Conservation (phyloP, 2,113 vertebrate species). For the Callocephalon fimbriatum region DNA sequence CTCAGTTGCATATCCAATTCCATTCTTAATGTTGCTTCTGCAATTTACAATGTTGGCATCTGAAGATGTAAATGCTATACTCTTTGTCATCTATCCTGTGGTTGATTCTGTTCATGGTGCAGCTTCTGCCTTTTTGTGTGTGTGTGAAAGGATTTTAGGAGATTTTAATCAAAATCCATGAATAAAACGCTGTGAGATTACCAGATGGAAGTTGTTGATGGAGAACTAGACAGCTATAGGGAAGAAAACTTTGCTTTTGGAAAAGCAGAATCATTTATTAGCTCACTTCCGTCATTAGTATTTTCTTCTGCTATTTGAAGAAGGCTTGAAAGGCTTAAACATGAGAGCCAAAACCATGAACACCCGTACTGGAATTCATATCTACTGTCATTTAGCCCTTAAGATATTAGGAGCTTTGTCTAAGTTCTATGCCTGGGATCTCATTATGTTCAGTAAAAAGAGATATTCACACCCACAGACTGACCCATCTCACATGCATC, state of each 20-base stretch:
- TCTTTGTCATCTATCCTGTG: neutral
- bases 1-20: conserved; percentile 13
- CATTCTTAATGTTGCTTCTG: neutral
- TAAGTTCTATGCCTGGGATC: neutral
- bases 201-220: neutral
- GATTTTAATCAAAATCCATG: neutral
- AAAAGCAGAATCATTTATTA: neutral
- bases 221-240: neutral
- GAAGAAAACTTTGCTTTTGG: neutral
- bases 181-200: neutral
- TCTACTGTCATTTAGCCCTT: neutral
- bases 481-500: neutral
- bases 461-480: neutral
- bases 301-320: neutral
- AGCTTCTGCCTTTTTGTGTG: neutral
- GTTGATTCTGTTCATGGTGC: neutral
- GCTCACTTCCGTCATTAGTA: neutral
- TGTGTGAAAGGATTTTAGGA: neutral
- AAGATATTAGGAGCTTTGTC: neutral
- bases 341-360: neutral
- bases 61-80: neutral
- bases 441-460: neutral
- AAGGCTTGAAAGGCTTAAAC: neutral
- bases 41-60: neutral
- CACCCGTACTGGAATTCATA: neutral